A percentile compares a stretch with the other conserved stretches of the same genome.
Evolutionary conservation across 2,113 vertebrate species (phyloP).

Genomic region (Zosterops hypoxanthus): DNA sequence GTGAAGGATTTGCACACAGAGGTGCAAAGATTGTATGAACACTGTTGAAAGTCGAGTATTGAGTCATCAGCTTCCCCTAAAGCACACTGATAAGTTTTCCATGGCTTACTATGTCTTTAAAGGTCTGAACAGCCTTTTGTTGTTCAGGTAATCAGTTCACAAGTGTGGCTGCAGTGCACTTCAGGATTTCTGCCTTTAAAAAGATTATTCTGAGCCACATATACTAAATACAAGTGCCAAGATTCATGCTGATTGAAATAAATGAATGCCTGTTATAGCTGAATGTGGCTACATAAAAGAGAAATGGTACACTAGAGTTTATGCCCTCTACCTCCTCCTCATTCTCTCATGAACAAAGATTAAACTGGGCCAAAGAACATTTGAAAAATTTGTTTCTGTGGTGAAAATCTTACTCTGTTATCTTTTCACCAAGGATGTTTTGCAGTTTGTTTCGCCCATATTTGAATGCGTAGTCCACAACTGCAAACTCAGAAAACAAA

Average conservation of each 20-base stretch:
- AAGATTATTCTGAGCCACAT: not conserved
- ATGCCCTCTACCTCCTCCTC: not conserved
- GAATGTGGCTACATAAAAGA: not conserved
- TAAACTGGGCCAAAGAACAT: not conserved
- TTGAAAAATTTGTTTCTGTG: not conserved
- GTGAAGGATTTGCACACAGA: not conserved
- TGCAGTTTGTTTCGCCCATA: not conserved
- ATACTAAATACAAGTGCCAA: not conserved
- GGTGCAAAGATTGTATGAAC: not conserved
- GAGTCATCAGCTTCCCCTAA: not conserved
- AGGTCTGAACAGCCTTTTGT: not conserved
- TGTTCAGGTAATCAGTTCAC: not conserved
- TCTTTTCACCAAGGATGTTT: not conserved
- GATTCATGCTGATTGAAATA: not conserved
- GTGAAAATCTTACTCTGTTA: not conserved
- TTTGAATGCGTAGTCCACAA: not conserved
- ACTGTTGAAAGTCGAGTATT: not conserved
- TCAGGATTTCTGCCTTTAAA: not conserved
- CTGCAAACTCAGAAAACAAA: not conserved
- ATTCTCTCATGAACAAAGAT: not conserved
- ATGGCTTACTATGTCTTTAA: not conserved
- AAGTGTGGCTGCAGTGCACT: not conserved
- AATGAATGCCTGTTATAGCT: not conserved
- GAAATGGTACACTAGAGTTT: not conserved
- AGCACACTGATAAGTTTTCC: not conserved